A percentile compares a stretch with the other conserved stretches of the same genome.
Evolutionary conservation across 2,797 vertebrate genomes (phyloP).

Genomic region (Pseudochromis fuscus): DNA sequence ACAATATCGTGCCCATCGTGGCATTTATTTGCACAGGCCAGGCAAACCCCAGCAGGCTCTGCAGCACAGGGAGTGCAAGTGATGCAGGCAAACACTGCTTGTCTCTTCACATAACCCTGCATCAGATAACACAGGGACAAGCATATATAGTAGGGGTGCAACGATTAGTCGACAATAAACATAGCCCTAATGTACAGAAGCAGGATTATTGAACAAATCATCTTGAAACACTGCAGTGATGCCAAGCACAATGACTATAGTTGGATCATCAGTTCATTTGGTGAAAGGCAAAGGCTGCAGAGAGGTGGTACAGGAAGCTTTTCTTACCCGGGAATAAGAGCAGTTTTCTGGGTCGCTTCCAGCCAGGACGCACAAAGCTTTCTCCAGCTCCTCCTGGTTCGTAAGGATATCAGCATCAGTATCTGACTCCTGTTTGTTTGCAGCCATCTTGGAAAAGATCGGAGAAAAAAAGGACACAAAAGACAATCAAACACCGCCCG

Average conservation of each 20-base stretch:
- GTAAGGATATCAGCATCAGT: conserved; percentile 78
- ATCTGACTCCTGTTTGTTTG: conserved; percentile 56
- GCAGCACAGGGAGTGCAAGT: conserved; percentile 89
- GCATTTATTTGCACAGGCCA: conserved; percentile 95
- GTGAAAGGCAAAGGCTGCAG: conserved; percentile 13
- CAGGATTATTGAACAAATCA: too few relatives aligned
- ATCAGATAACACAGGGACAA: conserved; percentile 21
- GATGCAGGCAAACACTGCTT: conserved; percentile 93
- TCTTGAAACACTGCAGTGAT: neutral
- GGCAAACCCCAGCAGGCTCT: conserved; percentile 91
- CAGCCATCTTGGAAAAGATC: conserved; percentile 74
- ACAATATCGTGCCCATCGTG: conserved; percentile 93
- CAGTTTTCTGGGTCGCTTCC: conserved; percentile 94
- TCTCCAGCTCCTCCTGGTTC: conserved; percentile 86
- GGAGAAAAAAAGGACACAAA: neutral
- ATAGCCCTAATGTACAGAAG: too few relatives aligned
- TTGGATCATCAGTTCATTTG: too few relatives aligned
- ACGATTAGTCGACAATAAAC: too few relatives aligned
- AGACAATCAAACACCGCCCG: neutral
- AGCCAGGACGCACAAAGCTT: conserved; percentile 89
- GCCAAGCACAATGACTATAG: too few relatives aligned
- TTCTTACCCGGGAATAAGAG: conserved; percentile 90
- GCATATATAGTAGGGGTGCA: too few relatives aligned
- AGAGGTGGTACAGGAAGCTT: conserved; percentile 17
- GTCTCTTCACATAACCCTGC: conserved; percentile 93